phyloP scores from a whole-genome alignment of 1,140 invertebrate genomes.

The Macrostomum lignano region DNA sequence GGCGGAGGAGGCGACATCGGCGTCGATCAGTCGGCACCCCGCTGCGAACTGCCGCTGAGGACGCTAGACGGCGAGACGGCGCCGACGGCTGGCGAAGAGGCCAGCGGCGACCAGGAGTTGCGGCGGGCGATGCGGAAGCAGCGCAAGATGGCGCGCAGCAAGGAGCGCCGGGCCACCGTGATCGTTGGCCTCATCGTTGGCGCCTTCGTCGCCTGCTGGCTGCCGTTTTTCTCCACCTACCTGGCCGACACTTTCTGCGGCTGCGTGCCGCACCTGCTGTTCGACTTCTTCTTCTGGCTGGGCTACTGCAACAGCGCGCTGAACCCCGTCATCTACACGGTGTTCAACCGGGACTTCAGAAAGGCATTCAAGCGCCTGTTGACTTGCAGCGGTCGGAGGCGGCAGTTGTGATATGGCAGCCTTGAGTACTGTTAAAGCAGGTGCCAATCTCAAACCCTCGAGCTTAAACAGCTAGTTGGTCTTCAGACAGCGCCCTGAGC shows the following conservation, averaged over 20 bases:
- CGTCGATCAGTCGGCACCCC: conserved; percentile 18
- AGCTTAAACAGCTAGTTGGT: too few relatives aligned
- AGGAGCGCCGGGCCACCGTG: conserved; percentile 11
- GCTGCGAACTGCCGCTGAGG: not conserved
- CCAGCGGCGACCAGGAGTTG: not conserved
- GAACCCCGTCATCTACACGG: conserved; percentile 44
- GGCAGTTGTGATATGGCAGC: too few relatives aligned
- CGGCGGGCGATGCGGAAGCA: not conserved
- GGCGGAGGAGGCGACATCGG: too few relatives aligned
- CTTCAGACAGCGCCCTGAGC: too few relatives aligned
- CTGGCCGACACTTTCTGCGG: conserved; percentile 70
- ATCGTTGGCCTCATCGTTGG: conserved; percentile 23
- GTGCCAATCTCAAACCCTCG: too few relatives aligned
- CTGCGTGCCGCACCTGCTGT: conserved; percentile 54
- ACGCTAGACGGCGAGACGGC: conserved; percentile 42
- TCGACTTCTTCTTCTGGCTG: conserved; percentile 79
- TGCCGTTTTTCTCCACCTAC: conserved; percentile 86
- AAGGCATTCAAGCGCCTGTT: conserved; percentile 39
- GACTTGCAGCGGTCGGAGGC: too few relatives aligned
- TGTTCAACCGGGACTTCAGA: conserved; percentile 63
- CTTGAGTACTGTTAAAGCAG: too few relatives aligned
- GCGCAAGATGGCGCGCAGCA: not conserved
- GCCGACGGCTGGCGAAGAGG: conserved; percentile 4
- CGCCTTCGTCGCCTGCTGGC: conserved; percentile 76
- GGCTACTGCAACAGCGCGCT: conserved; percentile 85